Evolutionary conservation across 92 coral and sea anemone species (phyloP), one percentile per base, ranked within the genome.

Genomic region (Palythoa caribaeorum): DNA sequence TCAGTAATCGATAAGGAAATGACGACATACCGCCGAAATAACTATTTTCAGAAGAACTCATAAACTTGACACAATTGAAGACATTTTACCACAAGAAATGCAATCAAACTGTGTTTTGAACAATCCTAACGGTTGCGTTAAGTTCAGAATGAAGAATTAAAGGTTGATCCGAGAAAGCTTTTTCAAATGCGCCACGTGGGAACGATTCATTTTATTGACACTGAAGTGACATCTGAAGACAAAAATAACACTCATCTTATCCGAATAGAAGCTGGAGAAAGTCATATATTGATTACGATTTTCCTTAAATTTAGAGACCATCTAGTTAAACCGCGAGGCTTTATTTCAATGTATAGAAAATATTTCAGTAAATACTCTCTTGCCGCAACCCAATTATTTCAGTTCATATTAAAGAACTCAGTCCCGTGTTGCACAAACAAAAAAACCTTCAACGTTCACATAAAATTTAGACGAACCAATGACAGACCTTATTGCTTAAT

Each of bases 21-120:
- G 83, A 77, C 68, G 69, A 36, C 19, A 12, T 35, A 53, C 83
- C 68, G 83, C 44, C 69, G 14, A 50, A 76, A 51, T 8, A 28
- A 19, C 66, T 47, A 36, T 50, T 55, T 53, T 77, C 13, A 9
- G 53, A 51, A 21, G 21, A 62, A 62, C 8, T 28, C 6, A 17
- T 17, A 62, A 62, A 62, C 20, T 5, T 5, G n/a, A 63, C 65
- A 59, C 17, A 59, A 17, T 5, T 59, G 21, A 35, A 21, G 9
- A n/a, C 70, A 63, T 1, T 14, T 14, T 14, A 15, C 15, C 1
- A 14, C 7, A 16, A 60, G 2, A 60, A 16, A n/a, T 16, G 1
- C 21, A 63, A 9, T 17, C 35, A 17, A 63, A 63, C 8, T 16
- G 8, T 2, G 6, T 63, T 16, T 63, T 0, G 20, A 63, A 63